Conservation (phyloP, 2,797 vertebrate species). For the Merluccius polli region DNA sequence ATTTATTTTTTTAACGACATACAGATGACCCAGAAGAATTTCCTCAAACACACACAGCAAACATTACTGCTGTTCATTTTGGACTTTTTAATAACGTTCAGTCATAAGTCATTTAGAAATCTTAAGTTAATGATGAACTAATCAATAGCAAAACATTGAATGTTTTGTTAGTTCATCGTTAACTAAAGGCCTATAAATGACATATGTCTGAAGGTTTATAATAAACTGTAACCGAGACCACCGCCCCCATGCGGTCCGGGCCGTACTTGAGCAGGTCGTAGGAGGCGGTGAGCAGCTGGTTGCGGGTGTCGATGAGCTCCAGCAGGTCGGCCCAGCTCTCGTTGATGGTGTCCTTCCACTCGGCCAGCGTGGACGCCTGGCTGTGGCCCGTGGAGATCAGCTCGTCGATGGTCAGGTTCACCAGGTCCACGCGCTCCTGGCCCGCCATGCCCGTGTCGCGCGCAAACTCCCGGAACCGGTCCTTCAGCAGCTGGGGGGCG, state of each 20-base stretch:
- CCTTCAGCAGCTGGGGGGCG: slow-evolving; percentile 78
- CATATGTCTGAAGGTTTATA: too few relatives aligned
- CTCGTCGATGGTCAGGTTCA: slow-evolving; percentile 97
- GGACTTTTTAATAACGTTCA: too few relatives aligned
- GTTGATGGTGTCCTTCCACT: slow-evolving; percentile 95
- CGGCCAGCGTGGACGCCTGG: slow-evolving; percentile 89
- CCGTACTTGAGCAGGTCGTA: slow-evolving; percentile 95
- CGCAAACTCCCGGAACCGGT: slow-evolving; percentile 92
- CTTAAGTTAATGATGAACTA: too few relatives aligned
- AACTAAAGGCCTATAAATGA: too few relatives aligned
- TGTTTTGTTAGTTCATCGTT: too few relatives aligned
- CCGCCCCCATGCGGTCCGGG: slow-evolving; percentile 85
- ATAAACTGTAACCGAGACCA: too few relatives aligned
- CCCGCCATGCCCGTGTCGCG: slow-evolving; percentile 83
- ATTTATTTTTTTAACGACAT: too few relatives aligned
- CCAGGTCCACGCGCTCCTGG: slow-evolving; percentile 83
- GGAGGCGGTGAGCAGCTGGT: slow-evolving; percentile 88
- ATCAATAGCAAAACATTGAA: too few relatives aligned
- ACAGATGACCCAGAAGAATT: too few relatives aligned
- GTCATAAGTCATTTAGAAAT: too few relatives aligned
- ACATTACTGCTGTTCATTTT: too few relatives aligned
- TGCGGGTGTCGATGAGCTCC: slow-evolving; percentile 92
- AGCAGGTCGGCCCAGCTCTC: slow-evolving; percentile 94
- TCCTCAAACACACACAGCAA: too few relatives aligned
- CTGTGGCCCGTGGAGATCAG: slow-evolving; percentile 91